Conservation (phyloP, 2,888 invertebrate species). For the Caenorhabditis sp. region DNA sequence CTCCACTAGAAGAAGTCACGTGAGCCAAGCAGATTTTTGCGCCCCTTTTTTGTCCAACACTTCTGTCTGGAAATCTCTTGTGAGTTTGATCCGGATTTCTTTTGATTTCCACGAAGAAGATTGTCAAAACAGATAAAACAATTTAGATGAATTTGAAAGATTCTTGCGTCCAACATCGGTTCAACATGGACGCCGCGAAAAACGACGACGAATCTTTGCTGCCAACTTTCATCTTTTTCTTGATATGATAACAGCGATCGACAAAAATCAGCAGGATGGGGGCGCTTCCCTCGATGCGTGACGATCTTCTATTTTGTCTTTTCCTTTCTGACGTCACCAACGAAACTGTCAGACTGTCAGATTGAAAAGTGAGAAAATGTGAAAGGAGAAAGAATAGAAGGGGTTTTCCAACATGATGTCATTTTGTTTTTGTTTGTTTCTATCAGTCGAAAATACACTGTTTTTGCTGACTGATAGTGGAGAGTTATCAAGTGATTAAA, state of each 20-base stretch:
- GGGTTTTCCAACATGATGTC: conserved; percentile 29
- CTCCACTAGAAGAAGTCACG: conserved; percentile 2
- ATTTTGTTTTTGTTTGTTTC: conserved; percentile 32
- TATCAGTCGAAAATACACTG: conserved; percentile 11
- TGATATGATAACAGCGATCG: conserved; percentile 52
- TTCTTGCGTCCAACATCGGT: conserved; percentile 22
- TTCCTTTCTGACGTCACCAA: conserved; percentile 27
- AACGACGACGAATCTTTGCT: conserved; percentile 40
- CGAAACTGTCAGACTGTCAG: conserved; percentile 29
- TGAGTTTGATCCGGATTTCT: not conserved
- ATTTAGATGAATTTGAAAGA: not conserved
- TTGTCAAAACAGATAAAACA: not conserved
- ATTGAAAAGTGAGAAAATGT: conserved; percentile 26
- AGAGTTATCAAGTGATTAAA: conserved; percentile 33
- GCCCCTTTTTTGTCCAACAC: conserved; percentile 13
- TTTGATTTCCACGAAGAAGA: not conserved
- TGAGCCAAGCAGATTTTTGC: conserved; percentile 9
- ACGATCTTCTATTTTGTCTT: conserved; percentile 29
- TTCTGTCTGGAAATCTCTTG: conserved; percentile 26
- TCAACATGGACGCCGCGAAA: conserved; percentile 33
- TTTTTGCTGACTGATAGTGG: conserved; percentile 18
- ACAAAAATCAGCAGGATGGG: conserved; percentile 32
- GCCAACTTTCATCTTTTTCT: conserved; percentile 37
- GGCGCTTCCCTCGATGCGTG: conserved; percentile 34
- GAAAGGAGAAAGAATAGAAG: not conserved